Evolutionary conservation across 2,113 vertebrate species (phyloP).

Genomic region (Notechis scutatus): DNA sequence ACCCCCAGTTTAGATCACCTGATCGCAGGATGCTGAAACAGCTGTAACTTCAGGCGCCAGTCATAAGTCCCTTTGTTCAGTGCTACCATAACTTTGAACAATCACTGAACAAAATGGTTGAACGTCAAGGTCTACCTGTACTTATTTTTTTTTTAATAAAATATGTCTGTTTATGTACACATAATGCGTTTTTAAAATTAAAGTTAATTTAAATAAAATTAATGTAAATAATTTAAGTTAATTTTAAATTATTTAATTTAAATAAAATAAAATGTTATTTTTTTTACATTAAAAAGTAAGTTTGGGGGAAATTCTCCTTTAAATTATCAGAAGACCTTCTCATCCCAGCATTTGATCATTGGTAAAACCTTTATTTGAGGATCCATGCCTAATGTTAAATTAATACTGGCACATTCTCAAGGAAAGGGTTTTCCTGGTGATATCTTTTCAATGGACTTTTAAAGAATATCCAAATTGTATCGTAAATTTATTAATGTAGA

Average conservation of each 20-base stretch:
- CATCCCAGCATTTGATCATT: neutral
- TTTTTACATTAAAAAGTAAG: neutral
- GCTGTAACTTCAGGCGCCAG: neutral
- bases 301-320: neutral
- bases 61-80: neutral
- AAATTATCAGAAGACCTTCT: neutral
- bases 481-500: neutral
- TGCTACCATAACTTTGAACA: neutral
- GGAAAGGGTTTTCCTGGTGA: neutral
- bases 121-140: neutral
- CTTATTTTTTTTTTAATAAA: neutral
- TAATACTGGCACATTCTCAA: neutral
- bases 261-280: too few relatives aligned
- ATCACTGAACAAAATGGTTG: neutral
- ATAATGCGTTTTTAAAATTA: neutral
- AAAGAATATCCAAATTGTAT: neutral
- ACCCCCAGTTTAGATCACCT: neutral
- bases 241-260: too few relatives aligned
- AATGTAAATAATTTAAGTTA: too few relatives aligned
- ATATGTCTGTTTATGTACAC: neutral
- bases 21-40: neutral
- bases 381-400: neutral
- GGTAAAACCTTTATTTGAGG: neutral
- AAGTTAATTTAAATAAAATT: too few relatives aligned
- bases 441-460: neutral